phyloP scores from a whole-genome alignment of 2,113 vertebrate species.

The Ammodytes dubius region DNA sequence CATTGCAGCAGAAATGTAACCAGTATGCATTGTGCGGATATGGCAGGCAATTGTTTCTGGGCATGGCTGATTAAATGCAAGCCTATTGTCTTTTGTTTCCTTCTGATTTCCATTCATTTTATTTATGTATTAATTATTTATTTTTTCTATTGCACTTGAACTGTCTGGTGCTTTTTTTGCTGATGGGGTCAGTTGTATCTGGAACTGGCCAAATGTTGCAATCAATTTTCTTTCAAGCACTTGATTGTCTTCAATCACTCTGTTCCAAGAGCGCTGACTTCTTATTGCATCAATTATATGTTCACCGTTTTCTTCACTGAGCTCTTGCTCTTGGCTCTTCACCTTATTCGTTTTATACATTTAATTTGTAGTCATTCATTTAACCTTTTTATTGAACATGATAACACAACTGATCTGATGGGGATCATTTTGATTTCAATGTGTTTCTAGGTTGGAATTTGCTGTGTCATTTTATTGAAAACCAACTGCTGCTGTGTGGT shows the following conservation, averaged over 20 bases:
- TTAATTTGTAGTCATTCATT: not conserved
- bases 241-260: not conserved
- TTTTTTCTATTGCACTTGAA: not conserved
- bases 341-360: not conserved
- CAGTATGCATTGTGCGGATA: not conserved
- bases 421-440: not conserved
- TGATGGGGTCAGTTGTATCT: too few species aligned
- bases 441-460: not conserved
- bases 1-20: not conserved
- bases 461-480: not conserved
- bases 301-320: not conserved
- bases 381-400: too few species aligned
- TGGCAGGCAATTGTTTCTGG: not conserved
- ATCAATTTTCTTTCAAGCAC: constrained; percentile 2
- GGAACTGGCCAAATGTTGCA: not conserved
- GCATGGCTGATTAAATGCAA: not conserved
- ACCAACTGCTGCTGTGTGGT: not conserved
- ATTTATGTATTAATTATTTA: too few species aligned
- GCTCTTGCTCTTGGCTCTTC: not conserved
- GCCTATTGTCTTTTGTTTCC: not conserved
- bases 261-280: not conserved
- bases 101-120: too few species aligned
- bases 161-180: too few species aligned
- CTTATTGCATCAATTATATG: not conserved
- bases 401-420: not conserved